A percentile compares a stretch with the other conserved stretches of the same genome.
Conservation (phyloP, 2,797 vertebrate species). For the Aeoliscus strigatus region DNA sequence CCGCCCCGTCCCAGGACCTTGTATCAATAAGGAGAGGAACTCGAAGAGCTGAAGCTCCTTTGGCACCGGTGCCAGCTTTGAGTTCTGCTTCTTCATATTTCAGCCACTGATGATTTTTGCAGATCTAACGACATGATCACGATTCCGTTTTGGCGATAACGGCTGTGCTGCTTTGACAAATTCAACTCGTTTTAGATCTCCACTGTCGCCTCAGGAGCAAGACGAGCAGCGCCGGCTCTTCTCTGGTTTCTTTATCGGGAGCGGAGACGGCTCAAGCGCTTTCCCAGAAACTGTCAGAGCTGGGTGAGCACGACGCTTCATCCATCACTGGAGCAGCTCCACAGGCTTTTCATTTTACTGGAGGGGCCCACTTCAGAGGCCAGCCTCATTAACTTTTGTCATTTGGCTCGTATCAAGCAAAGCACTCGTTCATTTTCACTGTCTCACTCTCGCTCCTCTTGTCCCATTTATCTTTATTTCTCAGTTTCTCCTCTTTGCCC, state of each 20-base stretch:
- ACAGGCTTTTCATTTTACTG: constrained; percentile 69
- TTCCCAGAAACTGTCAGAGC: constrained; percentile 76
- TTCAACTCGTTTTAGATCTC: constrained; percentile 34
- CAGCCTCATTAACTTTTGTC: constrained; percentile 71
- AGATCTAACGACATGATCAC: constrained; percentile 12
- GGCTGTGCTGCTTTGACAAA: constrained; percentile 27
- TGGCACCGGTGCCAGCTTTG: not conserved
- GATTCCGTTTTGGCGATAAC: constrained; percentile 35
- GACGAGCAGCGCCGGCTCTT: constrained; percentile 40
- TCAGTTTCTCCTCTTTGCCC: constrained; percentile 34
- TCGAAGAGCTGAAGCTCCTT: no score
- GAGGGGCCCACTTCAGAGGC: constrained; percentile 67
- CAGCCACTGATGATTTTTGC: constrained; percentile 17
- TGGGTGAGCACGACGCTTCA: constrained; percentile 63
- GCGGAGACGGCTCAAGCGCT: constrained; percentile 55
- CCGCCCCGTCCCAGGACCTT: constrained; percentile 24
- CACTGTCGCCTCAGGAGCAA: constrained; percentile 47
- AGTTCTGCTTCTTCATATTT: constrained; percentile 7
- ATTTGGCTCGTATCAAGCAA: constrained; percentile 62
- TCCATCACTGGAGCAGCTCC: constrained; percentile 70
- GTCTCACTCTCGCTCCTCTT: constrained; percentile 34
- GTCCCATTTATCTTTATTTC: constrained; percentile 65
- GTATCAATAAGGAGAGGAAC: constrained; percentile 1
- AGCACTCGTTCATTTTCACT: constrained; percentile 52
- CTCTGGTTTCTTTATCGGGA: constrained; percentile 70